Percentiles rank a stretch among this genome's conserved stretches.
Evolutionary conservation across 2,888 invertebrate genomes (phyloP).

Genomic region (Caenorhabditis macrosperma): DNA sequence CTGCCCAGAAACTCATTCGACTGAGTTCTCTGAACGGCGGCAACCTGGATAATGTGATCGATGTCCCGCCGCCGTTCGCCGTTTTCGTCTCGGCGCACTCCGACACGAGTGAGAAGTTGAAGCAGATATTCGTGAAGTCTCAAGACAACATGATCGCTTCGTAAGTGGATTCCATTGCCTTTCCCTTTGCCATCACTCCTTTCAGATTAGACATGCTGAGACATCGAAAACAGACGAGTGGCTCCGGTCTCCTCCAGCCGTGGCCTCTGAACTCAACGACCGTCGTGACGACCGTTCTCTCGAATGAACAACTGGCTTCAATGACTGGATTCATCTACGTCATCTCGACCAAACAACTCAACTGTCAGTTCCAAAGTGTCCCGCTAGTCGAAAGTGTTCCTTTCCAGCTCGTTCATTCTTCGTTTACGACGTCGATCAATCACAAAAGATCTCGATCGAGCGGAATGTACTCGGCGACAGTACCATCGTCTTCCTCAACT

Average conservation of each 20-base stretch:
- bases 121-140: background rate
- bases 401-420: background rate
- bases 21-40: background rate
- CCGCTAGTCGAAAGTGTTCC: background rate
- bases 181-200: background rate
- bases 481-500: slow-evolving; percentile 4
- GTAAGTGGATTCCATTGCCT: background rate
- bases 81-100: background rate
- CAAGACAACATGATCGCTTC: background rate
- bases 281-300: background rate
- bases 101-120: background rate
- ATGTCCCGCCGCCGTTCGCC: background rate
- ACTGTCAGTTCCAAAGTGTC: background rate
- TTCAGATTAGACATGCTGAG: background rate
- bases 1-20: background rate
- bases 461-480: background rate
- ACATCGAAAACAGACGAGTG: background rate
- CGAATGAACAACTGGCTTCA: background rate
- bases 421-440: slow-evolving; percentile 3
- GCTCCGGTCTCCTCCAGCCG: background rate
- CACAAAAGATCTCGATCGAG: background rate
- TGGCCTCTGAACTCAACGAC: background rate
- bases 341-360: background rate
- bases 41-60: background rate
- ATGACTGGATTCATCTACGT: slow-evolving; percentile 2